phyloP scores from a whole-genome alignment of 1,140 invertebrate genomes.

The Sarcophaga bullata region DNA sequence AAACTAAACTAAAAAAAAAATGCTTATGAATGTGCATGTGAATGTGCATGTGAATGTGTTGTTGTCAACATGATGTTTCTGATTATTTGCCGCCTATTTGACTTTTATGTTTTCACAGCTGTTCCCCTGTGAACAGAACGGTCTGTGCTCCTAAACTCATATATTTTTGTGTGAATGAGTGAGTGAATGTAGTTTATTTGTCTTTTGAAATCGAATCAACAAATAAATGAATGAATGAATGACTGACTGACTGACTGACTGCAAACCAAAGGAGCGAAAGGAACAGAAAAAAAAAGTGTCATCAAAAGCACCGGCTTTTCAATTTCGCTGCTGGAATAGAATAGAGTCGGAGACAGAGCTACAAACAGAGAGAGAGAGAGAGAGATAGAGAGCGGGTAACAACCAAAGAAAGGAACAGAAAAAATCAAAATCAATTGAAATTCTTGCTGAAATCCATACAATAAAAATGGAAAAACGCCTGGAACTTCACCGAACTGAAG shows the following conservation, averaged over 20 bases:
- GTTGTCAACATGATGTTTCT: slow-evolving; percentile 27
- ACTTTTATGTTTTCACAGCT: slow-evolving; percentile 37
- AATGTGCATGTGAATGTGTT: background rate
- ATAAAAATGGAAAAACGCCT: background rate
- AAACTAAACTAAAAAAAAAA: slow-evolving; percentile 18
- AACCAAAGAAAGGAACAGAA: background rate
- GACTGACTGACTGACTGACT: no score
- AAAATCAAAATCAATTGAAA: slow-evolving; percentile 29
- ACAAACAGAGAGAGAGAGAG: background rate
- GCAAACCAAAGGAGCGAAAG: no score
- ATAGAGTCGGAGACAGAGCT: background rate
- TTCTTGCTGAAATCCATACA: slow-evolving; percentile 11
- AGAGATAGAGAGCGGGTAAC: no score
- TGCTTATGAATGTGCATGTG: background rate
- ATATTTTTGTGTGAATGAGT: no score
- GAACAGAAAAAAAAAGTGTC: slow-evolving; percentile 1
- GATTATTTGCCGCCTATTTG: slow-evolving; percentile 37
- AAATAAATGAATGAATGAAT: no score
- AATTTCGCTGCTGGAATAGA: background rate
- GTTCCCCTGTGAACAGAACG: slow-evolving; percentile 1
- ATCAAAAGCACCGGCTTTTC: slow-evolving; percentile 35
- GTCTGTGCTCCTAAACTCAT: no score
- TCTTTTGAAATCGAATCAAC: no score
- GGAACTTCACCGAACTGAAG: no score
- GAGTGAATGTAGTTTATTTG: no score